A percentile compares a stretch with the other conserved stretches of the same genome.
Conservation (phyloP, 2,888 invertebrate species). For the Nymphalis urticae region DNA sequence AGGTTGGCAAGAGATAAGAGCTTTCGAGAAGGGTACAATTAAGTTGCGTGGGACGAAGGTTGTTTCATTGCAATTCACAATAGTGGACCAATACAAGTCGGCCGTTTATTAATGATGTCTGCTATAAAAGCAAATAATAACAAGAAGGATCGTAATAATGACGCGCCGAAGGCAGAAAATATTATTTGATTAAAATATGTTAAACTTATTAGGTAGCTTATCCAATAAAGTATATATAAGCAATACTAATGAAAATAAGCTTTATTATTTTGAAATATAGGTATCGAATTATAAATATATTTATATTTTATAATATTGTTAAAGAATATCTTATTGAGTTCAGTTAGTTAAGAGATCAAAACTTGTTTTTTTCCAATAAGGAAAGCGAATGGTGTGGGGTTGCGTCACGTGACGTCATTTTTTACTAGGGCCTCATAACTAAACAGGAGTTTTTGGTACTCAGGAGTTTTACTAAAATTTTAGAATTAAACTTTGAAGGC, state of each 20-base stretch:
- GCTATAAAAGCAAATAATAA: conserved; percentile 6
- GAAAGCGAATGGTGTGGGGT: conserved; percentile 22
- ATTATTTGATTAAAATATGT: too few relatives aligned
- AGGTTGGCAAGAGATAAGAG: conserved; percentile 61
- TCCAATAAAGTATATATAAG: not conserved
- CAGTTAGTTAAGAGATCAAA: too few relatives aligned
- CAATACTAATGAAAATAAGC: not conserved
- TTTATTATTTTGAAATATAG: too few relatives aligned
- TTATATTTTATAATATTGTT: too few relatives aligned
- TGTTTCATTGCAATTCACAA: conserved; percentile 20
- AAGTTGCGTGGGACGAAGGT: conserved; percentile 43
- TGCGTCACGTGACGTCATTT: conserved; percentile 66
- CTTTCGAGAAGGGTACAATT: conserved; percentile 56
- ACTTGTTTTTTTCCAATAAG: not conserved
- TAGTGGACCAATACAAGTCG: conserved; percentile 27
- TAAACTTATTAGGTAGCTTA: too few relatives aligned
- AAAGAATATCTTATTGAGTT: too few relatives aligned
- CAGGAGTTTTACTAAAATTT: not conserved
- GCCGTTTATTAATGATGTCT: not conserved
- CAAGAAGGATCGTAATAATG: not conserved
- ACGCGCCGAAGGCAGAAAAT: too few relatives aligned
- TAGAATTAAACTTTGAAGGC: not conserved
- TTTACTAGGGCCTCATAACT: conserved; percentile 59
- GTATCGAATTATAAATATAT: too few relatives aligned
- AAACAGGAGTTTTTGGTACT: conserved; percentile 29